A percentile compares a stretch with the other conserved stretches of the same genome.
Conservation (phyloP, 2,888 invertebrate species). For the Seira musarum region DNA sequence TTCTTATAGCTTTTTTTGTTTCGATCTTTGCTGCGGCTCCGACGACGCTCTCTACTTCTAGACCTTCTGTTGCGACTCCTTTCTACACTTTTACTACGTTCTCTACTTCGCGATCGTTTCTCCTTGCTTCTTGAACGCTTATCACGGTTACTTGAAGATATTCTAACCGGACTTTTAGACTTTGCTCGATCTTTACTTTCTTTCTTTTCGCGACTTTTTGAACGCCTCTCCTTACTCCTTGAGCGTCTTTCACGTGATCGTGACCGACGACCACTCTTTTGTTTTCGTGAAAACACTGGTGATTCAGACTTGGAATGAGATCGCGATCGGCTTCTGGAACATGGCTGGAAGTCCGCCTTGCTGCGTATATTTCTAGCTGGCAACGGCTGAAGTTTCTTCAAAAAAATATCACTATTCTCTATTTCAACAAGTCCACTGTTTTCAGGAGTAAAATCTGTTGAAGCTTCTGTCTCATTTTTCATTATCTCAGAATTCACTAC, state of each 20-base stretch:
- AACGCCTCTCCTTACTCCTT: constrained; percentile 42
- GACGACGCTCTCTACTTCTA: constrained; percentile 44
- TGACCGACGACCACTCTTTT: constrained; percentile 47
- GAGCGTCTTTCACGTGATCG: constrained; percentile 50
- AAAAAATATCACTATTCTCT: constrained; percentile 27
- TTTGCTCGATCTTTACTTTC: constrained; percentile 42
- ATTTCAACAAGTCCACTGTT: constrained; percentile 11
- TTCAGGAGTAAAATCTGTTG: not conserved
- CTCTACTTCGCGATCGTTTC: constrained; percentile 42
- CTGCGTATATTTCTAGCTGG: constrained; percentile 32
- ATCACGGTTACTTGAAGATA: constrained; percentile 31
- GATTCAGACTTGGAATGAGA: constrained; percentile 64
- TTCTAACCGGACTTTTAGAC: constrained; percentile 38
- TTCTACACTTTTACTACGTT: constrained; percentile 33
- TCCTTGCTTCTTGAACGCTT: constrained; percentile 23
- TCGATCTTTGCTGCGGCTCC: constrained; percentile 42
- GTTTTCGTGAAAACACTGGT: constrained; percentile 38
- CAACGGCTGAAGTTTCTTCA: constrained; percentile 23
- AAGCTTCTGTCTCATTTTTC: not conserved
- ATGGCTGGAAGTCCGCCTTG: too few species aligned
- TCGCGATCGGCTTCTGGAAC: constrained; percentile 53
- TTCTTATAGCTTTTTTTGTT: constrained; percentile 23
- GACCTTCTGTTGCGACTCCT: constrained; percentile 48
- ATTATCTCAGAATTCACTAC: constrained; percentile 43
- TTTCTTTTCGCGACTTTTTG: constrained; percentile 36